phyloP scores from a whole-genome alignment of 2,888 invertebrate species.

The Hypolimnas misippus region DNA sequence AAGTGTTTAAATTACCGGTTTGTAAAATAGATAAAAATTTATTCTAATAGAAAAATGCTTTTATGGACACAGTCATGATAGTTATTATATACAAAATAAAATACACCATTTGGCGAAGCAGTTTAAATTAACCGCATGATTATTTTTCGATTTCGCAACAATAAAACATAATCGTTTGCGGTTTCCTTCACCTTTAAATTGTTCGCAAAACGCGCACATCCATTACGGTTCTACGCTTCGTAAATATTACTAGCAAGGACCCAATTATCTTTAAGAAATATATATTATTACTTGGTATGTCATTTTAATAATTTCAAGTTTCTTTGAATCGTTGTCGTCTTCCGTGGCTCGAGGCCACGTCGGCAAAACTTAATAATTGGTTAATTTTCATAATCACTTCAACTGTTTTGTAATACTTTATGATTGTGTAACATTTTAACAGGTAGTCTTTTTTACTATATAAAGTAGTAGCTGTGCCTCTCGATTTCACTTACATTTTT shows the following conservation, averaged over 20 bases:
- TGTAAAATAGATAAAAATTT: no score
- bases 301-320: conserved; percentile 54
- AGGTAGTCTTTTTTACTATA: neutral
- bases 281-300: conserved; percentile 58
- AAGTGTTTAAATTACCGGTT: no score
- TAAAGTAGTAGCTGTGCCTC: no score
- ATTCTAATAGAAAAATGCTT: neutral
- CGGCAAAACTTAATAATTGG: conserved; percentile 37
- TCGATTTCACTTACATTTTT: no score
- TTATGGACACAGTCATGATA: neutral
- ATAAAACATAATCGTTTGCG: conserved; percentile 66
- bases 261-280: conserved; percentile 36
- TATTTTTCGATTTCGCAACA: conserved; percentile 57
- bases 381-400: conserved; percentile 33
- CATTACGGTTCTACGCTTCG: conserved; percentile 54
- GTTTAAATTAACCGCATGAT: conserved; percentile 59
- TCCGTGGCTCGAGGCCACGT: conserved; percentile 54
- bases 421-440: conserved; percentile 16
- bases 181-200: conserved; percentile 65
- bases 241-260: conserved; percentile 62
- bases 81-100: conserved; percentile 2
- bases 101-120: conserved; percentile 51
- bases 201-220: conserved; percentile 57
- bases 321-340: conserved; percentile 51
- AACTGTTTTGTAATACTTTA: conserved; percentile 25